Evolutionary conservation across 1,140 invertebrate species (phyloP), one percentile per base, ranked within the genome.

Genomic region (Acromyrmex heyeri): DNA sequence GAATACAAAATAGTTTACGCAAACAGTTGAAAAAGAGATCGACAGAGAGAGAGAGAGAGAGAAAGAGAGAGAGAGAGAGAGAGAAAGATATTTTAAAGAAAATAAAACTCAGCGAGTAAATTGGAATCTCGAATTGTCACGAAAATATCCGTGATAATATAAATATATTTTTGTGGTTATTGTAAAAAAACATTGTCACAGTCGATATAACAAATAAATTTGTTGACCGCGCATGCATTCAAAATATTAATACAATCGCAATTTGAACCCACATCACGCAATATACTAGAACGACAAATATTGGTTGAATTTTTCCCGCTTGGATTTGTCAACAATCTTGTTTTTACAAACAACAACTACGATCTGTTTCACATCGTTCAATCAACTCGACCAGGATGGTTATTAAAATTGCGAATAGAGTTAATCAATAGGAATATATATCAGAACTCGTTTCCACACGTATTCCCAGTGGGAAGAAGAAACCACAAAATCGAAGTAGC

Each of bases 371-470:
- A 16, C 18, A n/a, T 64, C 24, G 27, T 81, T 69, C 64, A 69
- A 81, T 69, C 77, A 55, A 81, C 21, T 67, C 77, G 12, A 53
- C 6, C 38, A 55, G 27, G 18, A 21, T 67, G 44, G n/a, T 34
- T 38, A 76, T 76, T 79, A 79, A 69, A 69, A 81, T 69, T 55
- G 77, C n/a, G 16, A 81, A 55, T 69, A 14, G n/a, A 69, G n/a
- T 69, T 69, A 81, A 81, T 69, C 16, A 69, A 79, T 27, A 70
- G 48, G 8, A 69, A 48, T 57, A 75, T n/a, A 8, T 14, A 0
- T 38, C 5, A 21, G 5, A 44, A 44, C 27, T 57, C n/a, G 2
- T 59, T 75, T 24, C 5, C 12, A 16, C 38, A 44, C 8, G 7
- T 44, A 44, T 44, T 44, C 38, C 38, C 30, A 75, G 3, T 16